Evolutionary conservation across 1,140 invertebrate species (phyloP).

Genomic region (Ceratina australensis): DNA sequence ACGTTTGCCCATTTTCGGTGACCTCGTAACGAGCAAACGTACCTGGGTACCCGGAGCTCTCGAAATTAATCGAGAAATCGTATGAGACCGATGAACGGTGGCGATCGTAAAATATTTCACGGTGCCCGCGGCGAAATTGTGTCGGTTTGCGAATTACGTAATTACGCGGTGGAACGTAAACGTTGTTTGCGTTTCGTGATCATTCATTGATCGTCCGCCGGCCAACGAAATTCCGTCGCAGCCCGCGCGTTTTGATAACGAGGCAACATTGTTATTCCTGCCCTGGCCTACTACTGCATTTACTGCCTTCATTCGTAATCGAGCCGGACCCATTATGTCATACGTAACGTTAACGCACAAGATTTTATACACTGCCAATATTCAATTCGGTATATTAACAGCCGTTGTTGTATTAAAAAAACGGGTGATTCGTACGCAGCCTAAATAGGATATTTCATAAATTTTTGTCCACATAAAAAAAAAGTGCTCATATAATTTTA

Average conservation of each 20-base stretch:
- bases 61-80: too few species aligned
- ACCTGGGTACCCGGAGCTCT: background rate
- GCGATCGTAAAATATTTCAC: constrained; percentile 1
- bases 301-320: background rate
- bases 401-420: too few species aligned
- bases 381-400: too few species aligned
- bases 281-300: background rate
- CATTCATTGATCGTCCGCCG: constrained; percentile 3
- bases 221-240: constrained; percentile 3
- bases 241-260: background rate
- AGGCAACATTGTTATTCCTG: background rate
- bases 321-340: too few species aligned
- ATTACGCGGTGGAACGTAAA: constrained; percentile 18
- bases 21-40: constrained; percentile 1
- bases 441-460: too few species aligned
- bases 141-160: constrained; percentile 23
- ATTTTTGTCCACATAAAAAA: too few species aligned
- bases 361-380: too few species aligned
- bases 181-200: constrained; percentile 14
- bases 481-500: too few species aligned
- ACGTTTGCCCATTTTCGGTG: background rate
- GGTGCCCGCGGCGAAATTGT: background rate
- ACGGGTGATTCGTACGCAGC: too few species aligned
- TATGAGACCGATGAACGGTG: too few species aligned
- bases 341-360: too few species aligned